A percentile compares a stretch with the other conserved stretches of the same genome.
phyloP scores from a whole-genome alignment of 2,888 invertebrate species.

The Lordiphosa andalusiaca region DNA sequence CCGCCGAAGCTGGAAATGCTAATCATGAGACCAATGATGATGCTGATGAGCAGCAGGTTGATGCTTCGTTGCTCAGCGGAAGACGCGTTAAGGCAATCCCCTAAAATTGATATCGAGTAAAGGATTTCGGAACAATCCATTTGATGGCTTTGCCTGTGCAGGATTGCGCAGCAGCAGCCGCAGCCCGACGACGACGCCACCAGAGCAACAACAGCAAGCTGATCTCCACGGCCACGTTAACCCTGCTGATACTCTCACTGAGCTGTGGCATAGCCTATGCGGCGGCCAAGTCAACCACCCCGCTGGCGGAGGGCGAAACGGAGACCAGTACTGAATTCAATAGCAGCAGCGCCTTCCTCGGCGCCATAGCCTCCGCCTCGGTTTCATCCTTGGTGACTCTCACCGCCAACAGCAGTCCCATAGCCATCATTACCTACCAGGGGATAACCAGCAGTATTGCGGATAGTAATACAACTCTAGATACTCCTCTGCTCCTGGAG shows the following conservation, averaged over 20 bases:
- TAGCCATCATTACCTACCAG: constrained; percentile 42
- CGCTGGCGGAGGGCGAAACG: constrained; percentile 27
- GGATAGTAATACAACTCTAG: constrained; percentile 55
- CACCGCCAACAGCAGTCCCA: constrained; percentile 46
- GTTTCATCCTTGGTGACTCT: constrained; percentile 9
- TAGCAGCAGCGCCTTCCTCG: constrained; percentile 55
- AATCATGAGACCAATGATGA: neutral
- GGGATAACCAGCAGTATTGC: constrained; percentile 56
- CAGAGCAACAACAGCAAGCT: constrained; percentile 53
- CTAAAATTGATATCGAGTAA: constrained; percentile 12
- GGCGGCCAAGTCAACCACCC: constrained; percentile 31
- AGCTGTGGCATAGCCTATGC: constrained; percentile 69
- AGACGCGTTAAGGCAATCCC: constrained; percentile 13
- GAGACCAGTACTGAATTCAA: constrained; percentile 42
- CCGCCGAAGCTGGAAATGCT: constrained; percentile 26
- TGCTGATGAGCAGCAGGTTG: constrained; percentile 25
- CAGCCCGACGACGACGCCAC: constrained; percentile 44
- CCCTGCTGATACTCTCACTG: constrained; percentile 56
- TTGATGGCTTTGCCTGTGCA: constrained; percentile 65
- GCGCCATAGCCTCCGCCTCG: constrained; percentile 41
- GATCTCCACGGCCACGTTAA: constrained; percentile 62
- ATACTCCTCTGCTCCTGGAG: constrained; percentile 43
- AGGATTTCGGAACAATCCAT: constrained; percentile 21
- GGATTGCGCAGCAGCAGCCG: constrained; percentile 45
- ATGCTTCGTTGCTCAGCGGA: constrained; percentile 19